These are phyloP conservation scores for Aporophyla nigra DNA, from an alignment of 2,888 invertebrate species.

Conservation along the genomic window DNA sequence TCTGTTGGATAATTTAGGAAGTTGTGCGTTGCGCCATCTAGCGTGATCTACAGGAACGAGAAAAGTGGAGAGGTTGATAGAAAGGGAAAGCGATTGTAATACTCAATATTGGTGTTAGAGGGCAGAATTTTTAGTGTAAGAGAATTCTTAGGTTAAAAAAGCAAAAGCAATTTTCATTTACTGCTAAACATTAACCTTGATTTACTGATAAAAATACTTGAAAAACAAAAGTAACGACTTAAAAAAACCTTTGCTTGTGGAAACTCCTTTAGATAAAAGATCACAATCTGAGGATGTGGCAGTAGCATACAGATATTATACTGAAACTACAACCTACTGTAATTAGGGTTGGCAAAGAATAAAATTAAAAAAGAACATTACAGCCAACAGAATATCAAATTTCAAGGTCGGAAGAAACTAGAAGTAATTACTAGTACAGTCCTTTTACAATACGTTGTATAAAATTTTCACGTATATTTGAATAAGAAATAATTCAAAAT, in stretches of 20 bases:
- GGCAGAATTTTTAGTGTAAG: conserved; percentile 52
- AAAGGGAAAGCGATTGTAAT: conserved; percentile 45
- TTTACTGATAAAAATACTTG: conserved; percentile 36
- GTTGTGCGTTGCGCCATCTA: conserved; percentile 53
- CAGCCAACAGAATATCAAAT: not conserved
- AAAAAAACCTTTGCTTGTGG: conserved; percentile 30
- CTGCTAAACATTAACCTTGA: conserved; percentile 27
- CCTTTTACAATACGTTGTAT: not conserved
- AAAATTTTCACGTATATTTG: conserved; percentile 14
- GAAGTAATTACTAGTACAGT: not conserved
- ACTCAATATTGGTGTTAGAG: conserved; percentile 66
- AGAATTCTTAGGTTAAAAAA: not conserved
- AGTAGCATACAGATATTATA: conserved; percentile 41
- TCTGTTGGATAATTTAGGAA: conserved; percentile 64
- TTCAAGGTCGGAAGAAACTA: too few relatives aligned
- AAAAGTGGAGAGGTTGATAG: not conserved
- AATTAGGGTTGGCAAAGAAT: conserved; percentile 41
- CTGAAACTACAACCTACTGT: conserved; percentile 47
- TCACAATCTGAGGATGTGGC: conserved; percentile 53
- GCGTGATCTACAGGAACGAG: conserved; percentile 30
- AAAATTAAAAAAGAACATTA: not conserved
- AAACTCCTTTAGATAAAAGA: conserved; percentile 51
- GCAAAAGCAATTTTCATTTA: not conserved
- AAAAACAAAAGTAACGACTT: conserved; percentile 52
- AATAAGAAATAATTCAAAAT: conserved; percentile 22